Percentiles rank a stretch among this genome's conserved stretches.
These are phyloP conservation scores for Taenioides sp. DNA, from an alignment of 2,797 vertebrate genomes.

Conservation along the genomic window DNA sequence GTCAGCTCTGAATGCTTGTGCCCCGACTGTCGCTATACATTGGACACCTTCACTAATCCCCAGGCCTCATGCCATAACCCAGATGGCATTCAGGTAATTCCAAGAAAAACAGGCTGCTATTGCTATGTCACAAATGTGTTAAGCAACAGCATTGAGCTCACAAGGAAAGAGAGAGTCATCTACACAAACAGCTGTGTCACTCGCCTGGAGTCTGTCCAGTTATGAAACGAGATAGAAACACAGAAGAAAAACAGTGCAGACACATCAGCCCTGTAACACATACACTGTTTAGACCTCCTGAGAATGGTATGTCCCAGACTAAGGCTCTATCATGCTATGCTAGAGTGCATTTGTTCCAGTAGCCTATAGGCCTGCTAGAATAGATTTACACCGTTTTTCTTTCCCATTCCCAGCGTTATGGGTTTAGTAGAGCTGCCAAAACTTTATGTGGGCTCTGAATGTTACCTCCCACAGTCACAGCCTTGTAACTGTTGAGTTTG, in stretches of 20 bases:
- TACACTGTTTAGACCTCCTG: not conserved
- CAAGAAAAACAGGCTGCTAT: slow-evolving; percentile 47
- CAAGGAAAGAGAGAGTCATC: slow-evolving; percentile 33
- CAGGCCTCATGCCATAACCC: slow-evolving; percentile 31
- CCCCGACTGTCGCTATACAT: slow-evolving; percentile 35
- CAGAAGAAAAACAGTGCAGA: slow-evolving; percentile 8
- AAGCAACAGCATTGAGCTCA: slow-evolving; percentile 12
- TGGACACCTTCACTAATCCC: slow-evolving; percentile 44
- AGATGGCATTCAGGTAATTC: slow-evolving; percentile 46
- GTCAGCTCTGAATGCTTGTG: slow-evolving; percentile 33
- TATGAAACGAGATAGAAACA: slow-evolving; percentile 9
- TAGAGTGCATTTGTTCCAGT: not conserved
- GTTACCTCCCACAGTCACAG: not conserved
- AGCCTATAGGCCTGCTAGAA: slow-evolving; percentile 1
- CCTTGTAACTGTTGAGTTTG: not conserved
- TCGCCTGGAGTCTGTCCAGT: slow-evolving; percentile 34
- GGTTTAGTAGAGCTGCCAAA: slow-evolving; percentile 2
- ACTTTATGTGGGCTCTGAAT: not conserved
- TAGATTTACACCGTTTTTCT: not conserved
- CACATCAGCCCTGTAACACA: not conserved
- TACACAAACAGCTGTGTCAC: slow-evolving; percentile 35
- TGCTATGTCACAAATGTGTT: slow-evolving; percentile 7
- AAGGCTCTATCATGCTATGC: not conserved
- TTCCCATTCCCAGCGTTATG: not conserved
- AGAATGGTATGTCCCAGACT: slow-evolving; percentile 5